Conservation (phyloP, 2,888 invertebrate species). For the Tiphia femorata region DNA sequence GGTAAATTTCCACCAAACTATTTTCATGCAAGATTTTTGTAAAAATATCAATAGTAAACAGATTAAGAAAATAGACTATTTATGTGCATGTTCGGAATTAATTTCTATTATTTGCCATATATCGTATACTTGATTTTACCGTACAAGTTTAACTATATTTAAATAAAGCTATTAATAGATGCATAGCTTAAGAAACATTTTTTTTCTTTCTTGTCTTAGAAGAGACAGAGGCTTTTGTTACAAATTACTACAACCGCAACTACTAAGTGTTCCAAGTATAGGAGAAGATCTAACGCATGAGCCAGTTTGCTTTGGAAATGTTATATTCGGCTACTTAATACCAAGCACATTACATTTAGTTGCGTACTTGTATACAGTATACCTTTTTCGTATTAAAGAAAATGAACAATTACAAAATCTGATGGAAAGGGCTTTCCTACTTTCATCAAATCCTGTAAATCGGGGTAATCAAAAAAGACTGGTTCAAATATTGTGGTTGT, state of each 20-base stretch:
- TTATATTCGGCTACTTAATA: slow-evolving; percentile 80
- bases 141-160: too few species aligned
- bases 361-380: slow-evolving; percentile 81
- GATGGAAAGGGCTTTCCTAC: slow-evolving; percentile 85
- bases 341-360: slow-evolving; percentile 80
- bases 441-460: slow-evolving; percentile 79
- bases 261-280: slow-evolving; percentile 29
- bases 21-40: not conserved
- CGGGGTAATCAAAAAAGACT: slow-evolving; percentile 78
- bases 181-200: not conserved
- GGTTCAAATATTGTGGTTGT: slow-evolving; percentile 80
- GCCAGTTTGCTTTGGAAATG: slow-evolving; percentile 78
- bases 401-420: slow-evolving; percentile 87
- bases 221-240: slow-evolving; percentile 82
- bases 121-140: too few species aligned
- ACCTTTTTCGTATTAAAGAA: slow-evolving; percentile 81
- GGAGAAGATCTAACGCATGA: slow-evolving; percentile 71
- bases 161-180: too few species aligned
- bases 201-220: slow-evolving; percentile 66
- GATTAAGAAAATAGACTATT: too few species aligned
- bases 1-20: slow-evolving; percentile 70
- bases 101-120: too few species aligned
- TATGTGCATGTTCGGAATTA: too few species aligned
- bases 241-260: slow-evolving; percentile 60
- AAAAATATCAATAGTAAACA: not conserved